Evolutionary conservation across 2,888 invertebrate species (phyloP), one percentile per base, ranked within the genome.

Genomic region (Melangyna quadrimaculata): DNA sequence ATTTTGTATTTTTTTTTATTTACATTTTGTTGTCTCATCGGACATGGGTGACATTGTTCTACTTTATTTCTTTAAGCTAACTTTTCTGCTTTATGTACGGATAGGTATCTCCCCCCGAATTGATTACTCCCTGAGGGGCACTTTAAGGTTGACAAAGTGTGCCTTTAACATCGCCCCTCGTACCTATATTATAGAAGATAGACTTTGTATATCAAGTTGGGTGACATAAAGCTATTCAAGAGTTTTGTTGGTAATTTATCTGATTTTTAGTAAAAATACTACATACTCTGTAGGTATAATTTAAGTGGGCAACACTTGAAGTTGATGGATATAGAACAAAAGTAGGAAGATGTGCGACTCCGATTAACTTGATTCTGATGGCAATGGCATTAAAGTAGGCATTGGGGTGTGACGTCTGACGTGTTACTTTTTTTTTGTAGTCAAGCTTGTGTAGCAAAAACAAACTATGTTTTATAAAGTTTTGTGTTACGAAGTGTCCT

Each of bases 201-300:
- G 14, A 35, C 59, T 59, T 9, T 35, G 29, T 32, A 22, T 32
- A 35, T 74, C 48, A 70, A 74, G 29, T 29, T 24, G 73, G 53
- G 17, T 69, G 61, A 53, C 67, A 79, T 10, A 61, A 22, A 19
- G 73, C 40, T 45, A 53, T 73, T 43, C 59, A 69, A 73, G 35
- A 73, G 48, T 27, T 57, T 72, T 78, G 78, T 67, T 45, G 40
- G 59, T 67, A 51, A 79, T 79, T 73, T 79, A 69, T 79, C 73
- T 43, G 67, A 67, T n/a, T 73, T 74, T 61, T 29, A 53, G 69
- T 37, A n/a, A 69, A 69, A 74, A 45, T 74, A 55, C 37, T 27
- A 24, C 45, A 1, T 5, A 14, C 6, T 37, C 2, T 5, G 3
- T 48, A 17, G 8, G 17, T 19, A 5, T 27, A 27, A 3, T 40